phyloP scores from a whole-genome alignment of 2,888 invertebrate species.

The Electrophaes corylata region DNA sequence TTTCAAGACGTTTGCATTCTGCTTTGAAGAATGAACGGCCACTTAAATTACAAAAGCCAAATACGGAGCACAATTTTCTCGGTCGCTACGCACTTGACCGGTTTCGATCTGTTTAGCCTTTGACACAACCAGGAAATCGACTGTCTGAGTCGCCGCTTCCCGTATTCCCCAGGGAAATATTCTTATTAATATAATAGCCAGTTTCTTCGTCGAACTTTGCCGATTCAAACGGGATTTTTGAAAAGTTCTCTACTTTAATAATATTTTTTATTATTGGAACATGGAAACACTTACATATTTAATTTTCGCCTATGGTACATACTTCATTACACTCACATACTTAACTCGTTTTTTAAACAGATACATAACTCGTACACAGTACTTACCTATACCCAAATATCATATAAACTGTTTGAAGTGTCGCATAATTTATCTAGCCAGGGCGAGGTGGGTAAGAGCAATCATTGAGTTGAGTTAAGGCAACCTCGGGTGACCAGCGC shows the following conservation, averaged over 20 bases:
- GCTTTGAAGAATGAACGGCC: slow-evolving; percentile 12
- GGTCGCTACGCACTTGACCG: slow-evolving; percentile 17
- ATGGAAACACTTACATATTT: not conserved
- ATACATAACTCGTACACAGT: too few species aligned
- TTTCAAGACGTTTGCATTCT: slow-evolving; percentile 1
- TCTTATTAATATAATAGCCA: slow-evolving; percentile 11
- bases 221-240: slow-evolving; percentile 2
- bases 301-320: not conserved
- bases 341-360: too few species aligned
- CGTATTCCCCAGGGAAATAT: slow-evolving; percentile 16
- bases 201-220: slow-evolving; percentile 3
- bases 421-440: slow-evolving; percentile 10
- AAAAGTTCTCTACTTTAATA: slow-evolving; percentile 1
- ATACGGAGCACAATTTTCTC: slow-evolving; percentile 23
- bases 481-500: slow-evolving; percentile 20
- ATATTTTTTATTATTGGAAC: not conserved
- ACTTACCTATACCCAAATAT: too few species aligned
- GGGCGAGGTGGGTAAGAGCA: slow-evolving; percentile 3
- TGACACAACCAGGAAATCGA: slow-evolving; percentile 24
- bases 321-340: not conserved
- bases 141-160: slow-evolving; percentile 7
- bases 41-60: slow-evolving; percentile 27
- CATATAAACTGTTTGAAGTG: not conserved
- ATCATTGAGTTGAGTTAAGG: slow-evolving; percentile 7
- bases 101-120: slow-evolving; percentile 21